Conservation (phyloP, 1,140 invertebrate species). For the Drosophila bocqueti region DNA sequence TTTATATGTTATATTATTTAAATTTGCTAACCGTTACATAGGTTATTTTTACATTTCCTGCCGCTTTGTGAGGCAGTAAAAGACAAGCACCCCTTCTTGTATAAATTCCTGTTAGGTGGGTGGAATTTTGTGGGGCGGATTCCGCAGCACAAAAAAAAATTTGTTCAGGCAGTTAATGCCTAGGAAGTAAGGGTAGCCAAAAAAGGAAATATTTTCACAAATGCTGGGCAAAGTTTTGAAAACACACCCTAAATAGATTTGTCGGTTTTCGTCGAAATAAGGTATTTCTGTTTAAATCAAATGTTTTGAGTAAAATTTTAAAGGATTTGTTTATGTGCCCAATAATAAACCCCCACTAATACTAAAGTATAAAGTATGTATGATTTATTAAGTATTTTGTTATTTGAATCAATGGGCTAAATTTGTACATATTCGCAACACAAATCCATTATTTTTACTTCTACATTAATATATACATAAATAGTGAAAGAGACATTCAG, state of each 20-base stretch:
- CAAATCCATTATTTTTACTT: neutral
- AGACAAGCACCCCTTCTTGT: neutral
- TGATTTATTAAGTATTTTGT: neutral
- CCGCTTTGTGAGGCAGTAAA: neutral
- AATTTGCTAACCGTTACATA: no score
- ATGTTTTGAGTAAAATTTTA: neutral
- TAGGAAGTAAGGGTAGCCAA: neutral
- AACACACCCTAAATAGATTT: neutral
- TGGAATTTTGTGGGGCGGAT: neutral
- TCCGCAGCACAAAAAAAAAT: neutral
- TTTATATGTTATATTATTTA: no score
- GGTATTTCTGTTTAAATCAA: neutral
- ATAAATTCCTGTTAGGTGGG: neutral
- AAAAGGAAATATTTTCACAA: neutral
- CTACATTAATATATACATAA: no score
- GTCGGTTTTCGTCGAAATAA: neutral
- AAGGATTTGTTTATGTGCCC: neutral
- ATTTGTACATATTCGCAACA: neutral
- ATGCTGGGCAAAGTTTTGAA: neutral
- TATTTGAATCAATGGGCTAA: neutral
- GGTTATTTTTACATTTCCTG: neutral
- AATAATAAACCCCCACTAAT: neutral
- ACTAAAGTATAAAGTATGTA: no score
- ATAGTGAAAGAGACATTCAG: no score
- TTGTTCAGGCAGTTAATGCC: neutral